Base-by-base conservation (phyloP, 2,797 vertebrate species). In the Serranus cabrilla region DNA sequence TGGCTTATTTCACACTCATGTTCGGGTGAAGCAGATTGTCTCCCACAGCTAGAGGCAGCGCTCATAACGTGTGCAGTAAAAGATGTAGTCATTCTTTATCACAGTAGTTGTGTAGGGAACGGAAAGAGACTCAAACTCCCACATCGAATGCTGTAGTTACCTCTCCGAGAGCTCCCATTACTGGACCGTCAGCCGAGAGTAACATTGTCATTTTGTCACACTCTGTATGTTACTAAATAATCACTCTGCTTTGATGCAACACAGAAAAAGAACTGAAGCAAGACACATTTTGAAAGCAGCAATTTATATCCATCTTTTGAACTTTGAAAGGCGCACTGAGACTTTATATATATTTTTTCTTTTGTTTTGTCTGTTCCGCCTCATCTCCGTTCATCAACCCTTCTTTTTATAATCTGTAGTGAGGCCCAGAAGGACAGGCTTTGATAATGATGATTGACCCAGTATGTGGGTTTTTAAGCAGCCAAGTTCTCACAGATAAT, bases 401-500 rank as follows among this genome's bases (percentile, higher is more conserved):
- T 49, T 82, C 43, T 71, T 86, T 81, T 79, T 56, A 56, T 77
- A 68, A 74, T 81, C 68, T 31, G 63, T 68, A 66, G 37, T 76
- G 71, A 81, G 70, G 55, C 21, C 21, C 49, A 69, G 74, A 84
- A 80, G 57, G 72, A 77, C 63, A 56, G 47, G 52, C 78, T 86
- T 85, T 85, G 78, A 85, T 86, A 82, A 76, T 78, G 50, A 85
- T 74, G 78, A 80, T 64, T 78, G 80, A 89, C 78, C 72, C 75
- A 85, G 69, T 80, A 89, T 81, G 77, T 78, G 70, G 52, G 47
- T 80, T 83, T 34, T 66, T 56, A 60, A 75, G 74, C 68, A 59
- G 74, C 78, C 66, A 82, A 73, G 43, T 89, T 74, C 74, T 81
- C 71, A 60, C 17, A 46, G 73, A 74, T 74, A 74, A 82, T 83